Evolutionary conservation across 2,888 invertebrate genomes (phyloP).

Genomic region (Dryobota labecula): DNA sequence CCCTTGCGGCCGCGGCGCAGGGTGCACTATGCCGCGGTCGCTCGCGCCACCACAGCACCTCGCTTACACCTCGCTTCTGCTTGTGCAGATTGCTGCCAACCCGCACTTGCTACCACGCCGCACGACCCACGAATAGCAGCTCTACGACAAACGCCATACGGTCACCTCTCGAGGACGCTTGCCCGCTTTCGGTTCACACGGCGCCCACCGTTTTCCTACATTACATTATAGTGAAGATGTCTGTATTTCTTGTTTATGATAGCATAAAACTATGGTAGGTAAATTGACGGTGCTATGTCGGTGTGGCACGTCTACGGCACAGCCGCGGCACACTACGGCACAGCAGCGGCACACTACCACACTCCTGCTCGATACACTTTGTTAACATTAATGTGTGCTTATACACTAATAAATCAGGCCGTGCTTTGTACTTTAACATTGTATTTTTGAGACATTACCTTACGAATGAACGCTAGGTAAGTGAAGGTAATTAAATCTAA

Average conservation of each 20-base stretch:
- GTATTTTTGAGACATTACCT: constrained; percentile 53
- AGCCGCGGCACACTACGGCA: constrained; percentile 61
- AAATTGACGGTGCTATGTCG: constrained; percentile 82
- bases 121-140: constrained; percentile 81
- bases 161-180: constrained; percentile 71
- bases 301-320: constrained; percentile 74
- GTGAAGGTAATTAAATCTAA: constrained; percentile 43
- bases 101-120: constrained; percentile 76
- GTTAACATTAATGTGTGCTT: constrained; percentile 68
- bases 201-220: constrained; percentile 78
- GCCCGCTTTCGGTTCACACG: constrained; percentile 75
- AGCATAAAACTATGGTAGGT: constrained; percentile 85
- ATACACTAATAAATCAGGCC: constrained; percentile 64
- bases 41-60: constrained; percentile 77
- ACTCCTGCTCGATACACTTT: constrained; percentile 68
- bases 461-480: constrained; percentile 42
- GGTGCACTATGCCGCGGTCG: constrained; percentile 65
- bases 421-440: constrained; percentile 59
- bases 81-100: constrained; percentile 86
- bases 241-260: constrained; percentile 86
- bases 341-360: constrained; percentile 61
- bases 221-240: constrained; percentile 85
- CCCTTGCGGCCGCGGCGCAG: constrained; percentile 64
- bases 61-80: constrained; percentile 84
- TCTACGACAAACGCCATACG: constrained; percentile 81